A percentile compares a stretch with the other conserved stretches of the same genome.
Evolutionary conservation across 1,140 invertebrate species (phyloP).

Genomic region (Meloidogyne floridensis): DNA sequence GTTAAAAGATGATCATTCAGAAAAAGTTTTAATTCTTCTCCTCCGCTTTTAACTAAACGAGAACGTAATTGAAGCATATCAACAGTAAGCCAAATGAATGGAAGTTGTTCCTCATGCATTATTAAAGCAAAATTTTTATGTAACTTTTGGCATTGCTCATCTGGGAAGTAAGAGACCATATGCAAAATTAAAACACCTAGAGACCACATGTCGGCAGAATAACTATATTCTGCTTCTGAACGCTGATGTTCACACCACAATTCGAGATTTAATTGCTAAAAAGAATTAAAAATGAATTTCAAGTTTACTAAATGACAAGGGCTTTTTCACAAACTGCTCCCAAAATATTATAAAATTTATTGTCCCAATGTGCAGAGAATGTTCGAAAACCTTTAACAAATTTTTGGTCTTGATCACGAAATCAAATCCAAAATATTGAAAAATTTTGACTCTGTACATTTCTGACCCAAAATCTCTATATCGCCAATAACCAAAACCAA

Average conservation of each 20-base stretch:
- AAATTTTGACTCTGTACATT: too few relatives aligned
- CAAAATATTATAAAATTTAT: too few relatives aligned
- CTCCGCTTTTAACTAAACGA: slow-evolving; percentile 46
- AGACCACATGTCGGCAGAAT: slow-evolving; percentile 47
- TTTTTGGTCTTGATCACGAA: too few relatives aligned
- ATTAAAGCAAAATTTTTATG: slow-evolving; percentile 48
- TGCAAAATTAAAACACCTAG: slow-evolving; percentile 42
- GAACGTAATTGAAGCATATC: slow-evolving; percentile 52
- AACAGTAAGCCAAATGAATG: slow-evolving; percentile 42
- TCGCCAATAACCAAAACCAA: too few relatives aligned
- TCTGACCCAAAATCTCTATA: too few relatives aligned
- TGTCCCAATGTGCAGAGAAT: too few relatives aligned
- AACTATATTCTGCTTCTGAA: slow-evolving; percentile 34
- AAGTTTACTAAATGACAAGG: too few relatives aligned
- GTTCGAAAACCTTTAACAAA: too few relatives aligned
- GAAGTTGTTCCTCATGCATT: slow-evolving; percentile 49
- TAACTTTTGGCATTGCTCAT: slow-evolving; percentile 39
- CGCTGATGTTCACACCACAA: slow-evolving; percentile 4
- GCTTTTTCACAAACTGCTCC: too few relatives aligned
- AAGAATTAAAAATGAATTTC: neutral
- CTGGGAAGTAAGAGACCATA: slow-evolving; percentile 49
- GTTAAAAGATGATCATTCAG: slow-evolving; percentile 44
- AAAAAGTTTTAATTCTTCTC: slow-evolving; percentile 48
- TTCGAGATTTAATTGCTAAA: slow-evolving; percentile 39
- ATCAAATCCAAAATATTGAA: too few relatives aligned